Evolutionary conservation across 64 coral and sea anemone genomes (phyloP).

Genomic region (Porites lutea): DNA sequence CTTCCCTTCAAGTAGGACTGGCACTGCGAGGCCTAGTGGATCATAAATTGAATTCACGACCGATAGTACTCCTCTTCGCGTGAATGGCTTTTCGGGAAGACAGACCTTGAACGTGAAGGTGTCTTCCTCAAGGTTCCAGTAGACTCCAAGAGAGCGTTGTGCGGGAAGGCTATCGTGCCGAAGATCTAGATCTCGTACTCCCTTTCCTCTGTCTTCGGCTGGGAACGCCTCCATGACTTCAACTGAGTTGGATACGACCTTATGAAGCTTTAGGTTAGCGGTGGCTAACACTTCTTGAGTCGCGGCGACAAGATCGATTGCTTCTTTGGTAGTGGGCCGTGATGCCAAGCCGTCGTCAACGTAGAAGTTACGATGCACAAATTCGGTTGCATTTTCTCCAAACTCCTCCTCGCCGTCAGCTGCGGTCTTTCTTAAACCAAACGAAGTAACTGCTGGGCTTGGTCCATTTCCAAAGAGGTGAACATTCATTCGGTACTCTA

Average conservation of each 20-base stretch:
- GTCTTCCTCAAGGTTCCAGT: conserved; percentile 26
- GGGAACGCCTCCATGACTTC: conserved; percentile 65
- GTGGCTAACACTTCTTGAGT: conserved; percentile 2
- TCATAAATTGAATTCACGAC: conserved; percentile 75
- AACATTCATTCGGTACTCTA: conserved; percentile 49
- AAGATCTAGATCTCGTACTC: not conserved
- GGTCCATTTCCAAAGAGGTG: conserved; percentile 32
- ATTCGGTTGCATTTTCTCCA: not conserved
- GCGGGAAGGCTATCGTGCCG: not conserved
- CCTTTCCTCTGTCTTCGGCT: conserved; percentile 41
- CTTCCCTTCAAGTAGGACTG: conserved; percentile 38
- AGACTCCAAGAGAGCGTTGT: not conserved
- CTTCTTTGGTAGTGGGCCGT: conserved; percentile 14
- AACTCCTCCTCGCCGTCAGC: not conserved
- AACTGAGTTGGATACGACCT: too few relatives aligned
- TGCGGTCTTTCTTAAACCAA: conserved; percentile 21
- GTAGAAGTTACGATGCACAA: conserved; percentile 43
- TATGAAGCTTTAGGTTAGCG: too few relatives aligned
- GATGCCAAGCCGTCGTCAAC: conserved; percentile 44
- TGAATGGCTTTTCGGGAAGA: conserved; percentile 50
- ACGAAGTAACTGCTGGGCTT: conserved; percentile 3
- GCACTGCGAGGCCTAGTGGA: conserved; percentile 66
- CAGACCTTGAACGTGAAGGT: conserved; percentile 46
- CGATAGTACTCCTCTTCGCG: conserved; percentile 42
- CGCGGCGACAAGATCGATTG: conserved; percentile 11